Evolutionary conservation across 1,140 invertebrate genomes (phyloP).

Genomic region (Choristoneura fumiferana): DNA sequence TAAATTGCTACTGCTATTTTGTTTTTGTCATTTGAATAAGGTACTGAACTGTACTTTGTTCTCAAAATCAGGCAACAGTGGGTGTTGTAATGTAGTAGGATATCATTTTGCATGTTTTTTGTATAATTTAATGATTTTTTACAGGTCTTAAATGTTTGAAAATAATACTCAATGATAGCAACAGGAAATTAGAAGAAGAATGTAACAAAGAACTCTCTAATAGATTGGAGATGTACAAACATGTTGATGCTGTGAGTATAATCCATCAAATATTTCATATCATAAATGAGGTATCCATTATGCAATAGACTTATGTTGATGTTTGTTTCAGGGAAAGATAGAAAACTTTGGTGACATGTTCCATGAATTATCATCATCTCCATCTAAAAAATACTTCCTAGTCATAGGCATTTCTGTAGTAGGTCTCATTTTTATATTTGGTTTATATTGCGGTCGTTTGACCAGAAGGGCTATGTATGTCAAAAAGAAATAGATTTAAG

Average conservation of each 20-base stretch:
- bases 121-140: too few species aligned
- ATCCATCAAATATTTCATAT: constrained; percentile 18
- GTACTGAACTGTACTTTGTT: too few species aligned
- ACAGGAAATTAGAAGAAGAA: constrained; percentile 84
- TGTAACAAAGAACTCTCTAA: constrained; percentile 89
- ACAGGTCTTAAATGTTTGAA: constrained; percentile 91
- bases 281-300: too few species aligned
- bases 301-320: constrained; percentile 18
- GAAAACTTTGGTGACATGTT: constrained; percentile 86
- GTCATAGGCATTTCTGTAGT: constrained; percentile 84
- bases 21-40: too few species aligned
- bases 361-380: constrained; percentile 83
- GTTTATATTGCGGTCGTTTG: constrained; percentile 90
- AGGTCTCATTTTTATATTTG: constrained; percentile 88
- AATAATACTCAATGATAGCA: constrained; percentile 83
- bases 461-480: constrained; percentile 85
- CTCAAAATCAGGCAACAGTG: too few species aligned
- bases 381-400: constrained; percentile 88
- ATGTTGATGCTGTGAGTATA: constrained; percentile 86
- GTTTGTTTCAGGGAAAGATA: constrained; percentile 55
- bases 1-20: too few species aligned
- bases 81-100: too few species aligned
- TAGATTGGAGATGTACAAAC: constrained; percentile 93
- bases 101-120: too few species aligned
- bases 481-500: constrained; percentile 82